Conservation (phyloP, 2,113 vertebrate species). For the Australoheros scitulus region DNA sequence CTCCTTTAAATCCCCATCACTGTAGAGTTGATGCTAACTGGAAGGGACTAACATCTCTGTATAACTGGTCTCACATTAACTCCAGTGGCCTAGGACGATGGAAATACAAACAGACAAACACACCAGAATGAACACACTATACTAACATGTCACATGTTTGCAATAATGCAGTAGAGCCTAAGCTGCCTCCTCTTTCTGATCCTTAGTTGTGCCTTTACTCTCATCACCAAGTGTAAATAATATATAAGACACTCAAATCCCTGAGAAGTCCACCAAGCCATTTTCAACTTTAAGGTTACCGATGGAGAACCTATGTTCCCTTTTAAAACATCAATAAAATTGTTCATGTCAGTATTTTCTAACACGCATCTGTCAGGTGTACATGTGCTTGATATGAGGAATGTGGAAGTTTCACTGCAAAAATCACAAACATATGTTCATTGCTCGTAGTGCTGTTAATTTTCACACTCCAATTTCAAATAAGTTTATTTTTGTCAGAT, state of each 20-base stretch:
- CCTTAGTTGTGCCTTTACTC: too few species aligned
- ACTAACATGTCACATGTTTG: not conserved
- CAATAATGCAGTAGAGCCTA: too few species aligned
- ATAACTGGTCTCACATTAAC: constrained; percentile 30
- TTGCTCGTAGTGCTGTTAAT: not conserved
- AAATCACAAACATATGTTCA: not conserved
- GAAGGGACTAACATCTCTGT: constrained; percentile 39
- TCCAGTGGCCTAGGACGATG: constrained; percentile 18
- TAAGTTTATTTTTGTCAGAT: too few species aligned
- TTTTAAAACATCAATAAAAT: not conserved
- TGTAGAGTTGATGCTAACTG: constrained; percentile 31
- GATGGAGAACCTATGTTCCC: too few species aligned
- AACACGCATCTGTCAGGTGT: not conserved
- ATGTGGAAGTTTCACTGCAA: not conserved
- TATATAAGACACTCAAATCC: not conserved
- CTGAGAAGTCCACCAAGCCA: not conserved
- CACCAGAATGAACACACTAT: not conserved
- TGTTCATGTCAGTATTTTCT: not conserved
- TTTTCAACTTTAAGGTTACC: not conserved
- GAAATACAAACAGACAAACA: not conserved
- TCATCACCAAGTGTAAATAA: too few species aligned
- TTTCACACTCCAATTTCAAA: not conserved
- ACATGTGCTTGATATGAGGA: accelerated
- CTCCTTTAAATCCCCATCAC: constrained; percentile 51
- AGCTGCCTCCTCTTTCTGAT: too few species aligned